These are phyloP conservation scores for Apodemus sylvaticus DNA, from an alignment of 2,113 vertebrate genomes.

Conservation along the genomic window DNA sequence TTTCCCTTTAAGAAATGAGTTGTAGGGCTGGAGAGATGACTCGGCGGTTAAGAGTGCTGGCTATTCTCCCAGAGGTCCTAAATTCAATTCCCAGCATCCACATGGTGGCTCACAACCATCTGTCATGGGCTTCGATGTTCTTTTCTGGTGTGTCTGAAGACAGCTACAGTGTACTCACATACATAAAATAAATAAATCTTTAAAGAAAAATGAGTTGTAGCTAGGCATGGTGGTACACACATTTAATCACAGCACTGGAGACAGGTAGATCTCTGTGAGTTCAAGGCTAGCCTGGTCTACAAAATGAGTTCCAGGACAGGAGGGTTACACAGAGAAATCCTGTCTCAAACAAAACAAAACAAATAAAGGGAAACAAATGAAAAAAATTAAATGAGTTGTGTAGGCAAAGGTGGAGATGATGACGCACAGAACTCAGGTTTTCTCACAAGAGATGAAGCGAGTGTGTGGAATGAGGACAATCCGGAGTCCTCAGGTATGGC, in stretches of 20 bases:
- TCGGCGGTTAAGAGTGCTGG: too few species aligned
- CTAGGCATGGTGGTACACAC: not conserved
- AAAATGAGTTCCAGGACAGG: not conserved
- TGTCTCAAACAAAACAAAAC: not conserved
- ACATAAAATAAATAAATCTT: too few species aligned
- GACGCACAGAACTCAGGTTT: not conserved
- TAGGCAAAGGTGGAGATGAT: not conserved
- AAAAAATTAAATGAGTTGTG: not conserved
- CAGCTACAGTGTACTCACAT: too few species aligned
- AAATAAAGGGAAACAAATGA: not conserved
- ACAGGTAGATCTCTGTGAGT: not conserved
- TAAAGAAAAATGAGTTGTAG: not conserved
- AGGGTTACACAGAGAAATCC: not conserved
- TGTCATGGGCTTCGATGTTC: too few species aligned
- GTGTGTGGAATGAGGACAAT: not conserved
- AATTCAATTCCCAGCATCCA: too few species aligned
- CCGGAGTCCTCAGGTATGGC: not conserved
- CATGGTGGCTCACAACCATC: too few species aligned
- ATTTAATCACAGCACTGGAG: not conserved
- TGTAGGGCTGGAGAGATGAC: not conserved
- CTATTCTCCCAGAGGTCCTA: too few species aligned
- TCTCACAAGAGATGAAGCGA: not conserved
- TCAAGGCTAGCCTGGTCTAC: not conserved
- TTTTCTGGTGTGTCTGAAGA: too few species aligned
- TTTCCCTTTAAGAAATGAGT: not conserved